These are phyloP conservation scores for Cyrtonyx montezumae DNA, from an alignment of 2,113 vertebrate species.

Conservation along the genomic window DNA sequence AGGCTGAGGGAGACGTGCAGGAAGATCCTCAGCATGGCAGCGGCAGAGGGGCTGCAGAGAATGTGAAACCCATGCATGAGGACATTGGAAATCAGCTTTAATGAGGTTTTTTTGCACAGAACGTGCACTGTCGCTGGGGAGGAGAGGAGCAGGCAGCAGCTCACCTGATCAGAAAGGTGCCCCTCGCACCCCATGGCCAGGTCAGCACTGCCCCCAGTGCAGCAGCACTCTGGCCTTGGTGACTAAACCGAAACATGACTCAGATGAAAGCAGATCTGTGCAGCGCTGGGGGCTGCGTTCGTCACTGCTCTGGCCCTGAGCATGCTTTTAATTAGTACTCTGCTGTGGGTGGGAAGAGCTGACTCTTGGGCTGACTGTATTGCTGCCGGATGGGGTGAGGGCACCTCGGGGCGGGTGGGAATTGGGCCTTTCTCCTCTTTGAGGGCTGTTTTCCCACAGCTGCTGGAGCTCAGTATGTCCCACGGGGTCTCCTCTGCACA, in stretches of 20 bases:
- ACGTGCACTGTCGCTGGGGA: accelerated
- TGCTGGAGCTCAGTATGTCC: not conserved
- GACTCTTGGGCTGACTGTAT: not conserved
- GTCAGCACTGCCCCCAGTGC: not conserved
- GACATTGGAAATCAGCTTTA: not conserved
- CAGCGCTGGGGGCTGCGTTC: not conserved
- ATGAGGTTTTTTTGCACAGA: not conserved
- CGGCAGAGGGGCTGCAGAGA: not conserved
- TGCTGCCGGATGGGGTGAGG: not conserved
- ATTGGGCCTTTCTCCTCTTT: not conserved
- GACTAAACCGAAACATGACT: not conserved
- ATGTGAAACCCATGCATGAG: accelerated
- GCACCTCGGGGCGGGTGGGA: not conserved
- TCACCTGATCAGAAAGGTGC: not conserved
- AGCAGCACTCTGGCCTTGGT: not conserved
- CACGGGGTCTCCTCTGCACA: accelerated
- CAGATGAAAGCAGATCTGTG: not conserved
- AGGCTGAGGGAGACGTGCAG: not conserved
- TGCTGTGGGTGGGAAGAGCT: constrained; percentile 26
- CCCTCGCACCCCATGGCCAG: accelerated
- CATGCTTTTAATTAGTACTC: constrained; percentile 50
- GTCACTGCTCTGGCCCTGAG: constrained; percentile 3
- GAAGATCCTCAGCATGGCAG: not conserved
- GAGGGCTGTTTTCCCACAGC: not conserved
- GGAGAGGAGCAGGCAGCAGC: not conserved